These are phyloP conservation scores for Sigmodon hispidus DNA, from an alignment of 2,113 vertebrate genomes.

Conservation along the genomic window DNA sequence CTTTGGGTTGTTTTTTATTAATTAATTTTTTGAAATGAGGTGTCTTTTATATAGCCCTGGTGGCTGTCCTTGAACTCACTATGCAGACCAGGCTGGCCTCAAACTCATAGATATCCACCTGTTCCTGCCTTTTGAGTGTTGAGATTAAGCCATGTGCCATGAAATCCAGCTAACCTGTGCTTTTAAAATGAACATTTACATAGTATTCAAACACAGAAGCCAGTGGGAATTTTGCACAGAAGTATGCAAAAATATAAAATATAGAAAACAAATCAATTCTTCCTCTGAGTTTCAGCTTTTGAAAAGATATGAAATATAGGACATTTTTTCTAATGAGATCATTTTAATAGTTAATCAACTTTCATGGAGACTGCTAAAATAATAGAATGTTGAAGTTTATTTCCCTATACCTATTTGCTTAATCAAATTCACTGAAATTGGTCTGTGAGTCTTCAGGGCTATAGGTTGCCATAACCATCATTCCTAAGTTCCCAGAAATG, in stretches of 20 bases:
- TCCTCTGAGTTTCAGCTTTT: conserved; percentile 53
- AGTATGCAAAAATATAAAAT: background rate
- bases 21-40: background rate
- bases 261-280: background rate
- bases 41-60: background rate
- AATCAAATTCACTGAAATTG: conserved; percentile 54
- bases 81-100: background rate
- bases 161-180: background rate
- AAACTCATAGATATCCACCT: background rate
- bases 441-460: conserved; percentile 46
- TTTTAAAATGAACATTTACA: conserved; percentile 38
- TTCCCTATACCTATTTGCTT: conserved; percentile 13
- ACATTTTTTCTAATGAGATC: conserved; percentile 39
- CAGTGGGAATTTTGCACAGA: background rate
- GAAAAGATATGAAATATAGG: conserved; percentile 28
- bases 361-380: conserved; percentile 51
- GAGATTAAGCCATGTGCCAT: background rate
- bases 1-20: background rate
- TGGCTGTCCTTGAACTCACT: background rate
- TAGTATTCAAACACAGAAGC: background rate
- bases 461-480: conserved; percentile 30
- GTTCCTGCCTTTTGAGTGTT: background rate
- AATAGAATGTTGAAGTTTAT: conserved; percentile 45
- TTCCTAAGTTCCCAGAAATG: conserved; percentile 66
- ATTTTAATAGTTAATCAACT: conserved; percentile 58